phyloP scores from a whole-genome alignment of 2,113 vertebrate species.

The Ivindomyrus marchei region DNA sequence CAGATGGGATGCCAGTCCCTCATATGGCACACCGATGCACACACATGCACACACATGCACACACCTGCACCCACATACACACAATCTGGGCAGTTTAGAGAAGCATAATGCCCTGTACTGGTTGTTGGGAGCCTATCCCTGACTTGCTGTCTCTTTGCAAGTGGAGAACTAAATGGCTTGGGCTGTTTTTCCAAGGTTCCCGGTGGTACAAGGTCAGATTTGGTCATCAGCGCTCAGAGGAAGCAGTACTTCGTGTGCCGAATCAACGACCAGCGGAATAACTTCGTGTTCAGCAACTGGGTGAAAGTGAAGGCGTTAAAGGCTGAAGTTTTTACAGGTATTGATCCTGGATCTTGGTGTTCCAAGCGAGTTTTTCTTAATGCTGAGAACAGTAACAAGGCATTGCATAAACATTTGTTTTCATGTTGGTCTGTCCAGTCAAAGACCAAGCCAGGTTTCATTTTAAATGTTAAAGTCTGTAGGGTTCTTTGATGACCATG shows the following conservation, averaged over 20 bases:
- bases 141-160: background rate
- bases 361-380: background rate
- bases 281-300: conserved; percentile 66
- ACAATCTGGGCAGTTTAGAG: background rate
- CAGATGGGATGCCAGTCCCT: background rate
- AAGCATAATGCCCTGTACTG: background rate
- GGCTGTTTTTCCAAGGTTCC: conserved; percentile 43
- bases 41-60: background rate
- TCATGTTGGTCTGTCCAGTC: background rate
- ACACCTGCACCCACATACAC: background rate
- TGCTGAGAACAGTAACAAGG: background rate
- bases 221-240: conserved; percentile 56
- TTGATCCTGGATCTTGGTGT: conserved; percentile 4
- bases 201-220: conserved; percentile 57
- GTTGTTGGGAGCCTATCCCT: background rate
- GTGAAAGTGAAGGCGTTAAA: conserved; percentile 69
- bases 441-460: background rate
- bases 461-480: background rate
- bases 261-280: conserved; percentile 59
- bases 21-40: background rate
- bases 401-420: background rate
- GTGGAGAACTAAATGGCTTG: background rate
- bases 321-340: conserved; percentile 45
- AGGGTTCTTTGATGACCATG: background rate
- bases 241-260: conserved; percentile 67